Evolutionary conservation across 1,140 invertebrate species (phyloP).

Genomic region (Brachionus rubens): DNA sequence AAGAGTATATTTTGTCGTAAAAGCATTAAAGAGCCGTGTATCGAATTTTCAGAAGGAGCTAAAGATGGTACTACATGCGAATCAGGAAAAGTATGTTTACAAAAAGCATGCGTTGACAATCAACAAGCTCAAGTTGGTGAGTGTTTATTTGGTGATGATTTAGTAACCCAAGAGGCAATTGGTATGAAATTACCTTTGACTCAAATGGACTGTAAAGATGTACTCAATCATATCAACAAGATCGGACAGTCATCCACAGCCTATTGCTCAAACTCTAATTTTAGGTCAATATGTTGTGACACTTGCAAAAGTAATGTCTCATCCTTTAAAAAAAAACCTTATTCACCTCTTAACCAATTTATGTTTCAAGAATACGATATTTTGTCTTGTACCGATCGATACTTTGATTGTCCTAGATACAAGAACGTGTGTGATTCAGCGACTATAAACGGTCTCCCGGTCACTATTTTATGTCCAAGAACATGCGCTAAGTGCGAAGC

Average conservation of each 20-base stretch:
- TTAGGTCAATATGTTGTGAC: not conserved
- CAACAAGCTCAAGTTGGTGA: not conserved
- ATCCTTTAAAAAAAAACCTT: not conserved
- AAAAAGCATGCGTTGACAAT: not conserved
- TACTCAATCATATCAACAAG: not conserved
- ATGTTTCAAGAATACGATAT: slow-evolving; percentile 12
- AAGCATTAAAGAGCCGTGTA: not conserved
- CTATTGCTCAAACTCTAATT: slow-evolving; percentile 10
- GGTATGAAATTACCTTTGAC: slow-evolving; percentile 5
- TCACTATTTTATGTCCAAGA: slow-evolving; percentile 11
- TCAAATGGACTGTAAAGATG: slow-evolving; percentile 17
- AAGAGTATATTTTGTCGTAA: slow-evolving; percentile 8
- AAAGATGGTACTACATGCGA: slow-evolving; percentile 10
- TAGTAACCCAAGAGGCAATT: slow-evolving; percentile 16
- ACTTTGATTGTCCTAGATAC: slow-evolving; percentile 36
- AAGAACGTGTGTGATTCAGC: not conserved
- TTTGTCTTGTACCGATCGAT: not conserved
- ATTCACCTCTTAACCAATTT: not conserved
- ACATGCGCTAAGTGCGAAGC: slow-evolving; percentile 6
- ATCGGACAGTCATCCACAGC: not conserved
- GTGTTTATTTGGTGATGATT: slow-evolving; percentile 12
- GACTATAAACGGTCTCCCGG: not conserved
- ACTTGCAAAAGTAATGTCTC: not conserved
- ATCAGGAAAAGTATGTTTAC: slow-evolving; percentile 11
- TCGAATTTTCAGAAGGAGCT: not conserved